A percentile compares a stretch with the other conserved stretches of the same genome.
Evolutionary conservation across 92 coral and sea anemone species (phyloP).

Genomic region (Parazoanthus atlanticus): DNA sequence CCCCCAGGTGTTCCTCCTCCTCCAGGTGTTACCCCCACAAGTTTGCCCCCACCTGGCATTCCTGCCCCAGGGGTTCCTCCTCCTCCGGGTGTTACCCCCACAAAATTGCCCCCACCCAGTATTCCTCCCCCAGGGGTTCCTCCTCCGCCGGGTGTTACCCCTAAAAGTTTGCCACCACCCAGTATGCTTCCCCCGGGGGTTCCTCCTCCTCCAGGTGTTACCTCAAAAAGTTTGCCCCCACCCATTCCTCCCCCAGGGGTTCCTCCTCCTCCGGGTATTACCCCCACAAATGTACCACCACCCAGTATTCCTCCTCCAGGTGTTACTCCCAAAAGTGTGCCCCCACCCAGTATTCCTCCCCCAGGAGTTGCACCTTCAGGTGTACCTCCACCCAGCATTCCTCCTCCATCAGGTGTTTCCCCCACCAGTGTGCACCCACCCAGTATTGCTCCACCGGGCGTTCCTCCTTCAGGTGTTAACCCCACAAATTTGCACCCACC

Average conservation of each 20-base stretch:
- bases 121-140: constrained; percentile 51
- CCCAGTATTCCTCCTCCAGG: constrained; percentile 37
- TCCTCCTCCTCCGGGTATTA: constrained; percentile 25
- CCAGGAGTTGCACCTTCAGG: constrained; percentile 30
- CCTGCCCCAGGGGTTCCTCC: constrained; percentile 50
- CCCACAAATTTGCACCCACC: constrained; percentile 46
- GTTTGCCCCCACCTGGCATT: constrained; percentile 21
- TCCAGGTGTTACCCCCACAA: constrained; percentile 44
- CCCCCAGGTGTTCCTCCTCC: constrained; percentile 53
- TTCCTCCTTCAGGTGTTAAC: constrained; percentile 48
- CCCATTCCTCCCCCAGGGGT: constrained; percentile 45
- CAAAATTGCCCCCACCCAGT: constrained; percentile 31
- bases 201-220: constrained; percentile 51
- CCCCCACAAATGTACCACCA: constrained; percentile 44
- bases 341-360: constrained; percentile 47
- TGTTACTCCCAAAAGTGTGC: neutral
- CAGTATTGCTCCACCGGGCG: constrained; percentile 32
- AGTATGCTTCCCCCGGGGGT: constrained; percentile 48
- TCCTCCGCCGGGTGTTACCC: constrained; percentile 46
- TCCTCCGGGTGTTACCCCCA: constrained; percentile 50
- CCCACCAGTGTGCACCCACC: constrained; percentile 38
- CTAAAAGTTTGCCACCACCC: constrained; percentile 45
- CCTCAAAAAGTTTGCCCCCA: constrained; percentile 8
- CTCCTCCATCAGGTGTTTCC: constrained; percentile 48
- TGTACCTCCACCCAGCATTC: constrained; percentile 14